A percentile compares a stretch with the other conserved stretches of the same genome.
Conservation (phyloP, 2,888 invertebrate genomes). For the Yponomeuta cagnagella region DNA sequence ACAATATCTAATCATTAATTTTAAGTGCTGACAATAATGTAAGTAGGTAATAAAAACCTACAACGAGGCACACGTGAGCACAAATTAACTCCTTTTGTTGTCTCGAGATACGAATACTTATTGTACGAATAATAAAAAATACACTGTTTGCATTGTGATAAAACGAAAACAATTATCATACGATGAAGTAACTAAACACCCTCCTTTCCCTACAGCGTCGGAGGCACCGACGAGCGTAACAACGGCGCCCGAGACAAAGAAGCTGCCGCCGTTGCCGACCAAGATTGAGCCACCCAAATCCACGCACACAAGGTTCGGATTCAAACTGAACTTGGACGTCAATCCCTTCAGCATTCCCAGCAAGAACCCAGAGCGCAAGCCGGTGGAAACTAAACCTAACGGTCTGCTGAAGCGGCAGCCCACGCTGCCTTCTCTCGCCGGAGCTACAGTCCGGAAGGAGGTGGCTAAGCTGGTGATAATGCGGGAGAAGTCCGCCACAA, state of each 20-base stretch:
- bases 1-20: background rate
- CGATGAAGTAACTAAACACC: background rate
- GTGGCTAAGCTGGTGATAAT: conserved; percentile 48
- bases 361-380: conserved; percentile 27
- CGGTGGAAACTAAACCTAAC: conserved; percentile 31
- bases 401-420: conserved; percentile 22
- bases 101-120: background rate
- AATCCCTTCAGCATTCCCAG: conserved; percentile 55
- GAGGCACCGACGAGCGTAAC: conserved; percentile 23
- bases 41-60: background rate
- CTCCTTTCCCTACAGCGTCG: background rate
- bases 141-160: background rate
- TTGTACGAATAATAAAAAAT: too few species aligned
- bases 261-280: conserved; percentile 30
- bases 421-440: conserved; percentile 40
- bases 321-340: conserved; percentile 57
- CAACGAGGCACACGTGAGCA: background rate
- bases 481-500: conserved; percentile 50
- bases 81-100: background rate
- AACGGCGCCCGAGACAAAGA: conserved; percentile 25
- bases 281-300: conserved; percentile 36
- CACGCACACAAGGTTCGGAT: conserved; percentile 67
- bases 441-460: conserved; percentile 33
- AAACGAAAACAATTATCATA: background rate
- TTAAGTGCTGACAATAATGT: background rate